Evolutionary conservation across 2,113 vertebrate genomes (phyloP).

Genomic region (Prunella himalayana): DNA sequence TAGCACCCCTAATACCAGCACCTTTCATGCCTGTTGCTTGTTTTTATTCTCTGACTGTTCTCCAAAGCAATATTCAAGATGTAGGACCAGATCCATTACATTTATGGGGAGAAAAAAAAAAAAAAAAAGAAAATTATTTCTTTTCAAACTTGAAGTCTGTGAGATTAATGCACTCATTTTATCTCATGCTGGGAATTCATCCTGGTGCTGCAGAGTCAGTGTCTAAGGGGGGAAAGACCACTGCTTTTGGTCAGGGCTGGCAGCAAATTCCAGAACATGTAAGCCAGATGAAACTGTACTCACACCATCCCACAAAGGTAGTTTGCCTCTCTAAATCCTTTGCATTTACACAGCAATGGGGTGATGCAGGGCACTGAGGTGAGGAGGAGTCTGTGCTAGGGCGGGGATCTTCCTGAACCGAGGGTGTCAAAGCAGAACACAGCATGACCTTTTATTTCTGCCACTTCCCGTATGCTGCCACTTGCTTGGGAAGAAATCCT

Average conservation of each 20-base stretch:
- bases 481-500: neutral
- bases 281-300: neutral
- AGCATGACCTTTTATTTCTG: accelerated
- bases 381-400: neutral
- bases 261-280: neutral
- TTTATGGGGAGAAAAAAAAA: accelerated
- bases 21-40: neutral
- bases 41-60: neutral
- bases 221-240: neutral
- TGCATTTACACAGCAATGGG: neutral
- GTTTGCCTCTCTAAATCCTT: neutral
- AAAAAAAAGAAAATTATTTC: accelerated
- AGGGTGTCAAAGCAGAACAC: neutral
- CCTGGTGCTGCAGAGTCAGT: neutral
- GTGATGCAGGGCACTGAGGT: neutral
- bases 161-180: neutral
- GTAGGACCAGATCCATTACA: neutral
- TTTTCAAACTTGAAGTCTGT: neutral
- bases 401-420: neutral
- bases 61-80: neutral
- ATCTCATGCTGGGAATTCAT: neutral
- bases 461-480: accelerated
- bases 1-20: neutral
- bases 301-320: neutral
- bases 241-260: neutral